Evolutionary conservation across 2,113 vertebrate species (phyloP).

Genomic region (Echinops telfairi): DNA sequence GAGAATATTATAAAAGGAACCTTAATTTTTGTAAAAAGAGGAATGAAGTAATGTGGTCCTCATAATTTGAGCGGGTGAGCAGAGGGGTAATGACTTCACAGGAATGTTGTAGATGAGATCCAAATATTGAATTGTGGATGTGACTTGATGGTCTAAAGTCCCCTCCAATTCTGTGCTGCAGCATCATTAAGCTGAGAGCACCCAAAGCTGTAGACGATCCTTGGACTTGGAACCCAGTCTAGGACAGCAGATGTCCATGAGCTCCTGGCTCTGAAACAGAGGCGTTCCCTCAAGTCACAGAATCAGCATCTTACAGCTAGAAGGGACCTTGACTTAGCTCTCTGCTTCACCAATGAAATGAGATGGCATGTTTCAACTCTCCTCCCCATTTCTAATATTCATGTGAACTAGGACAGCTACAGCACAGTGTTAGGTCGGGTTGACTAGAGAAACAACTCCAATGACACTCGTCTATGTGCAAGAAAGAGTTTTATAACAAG

Average conservation of each 20-base stretch:
- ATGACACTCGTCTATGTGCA: too few species aligned
- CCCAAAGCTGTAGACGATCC: background rate
- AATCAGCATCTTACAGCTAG: background rate
- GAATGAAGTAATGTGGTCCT: background rate
- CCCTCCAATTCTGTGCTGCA: slow-evolving; percentile 19
- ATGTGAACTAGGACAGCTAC: background rate
- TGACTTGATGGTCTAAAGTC: background rate
- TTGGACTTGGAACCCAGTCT: background rate
- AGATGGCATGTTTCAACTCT: background rate
- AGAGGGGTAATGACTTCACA: background rate
- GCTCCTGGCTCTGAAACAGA: background rate
- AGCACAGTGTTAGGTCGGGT: too few species aligned
- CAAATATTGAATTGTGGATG: background rate
- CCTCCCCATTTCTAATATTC: background rate
- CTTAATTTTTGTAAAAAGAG: background rate
- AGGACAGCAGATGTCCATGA: background rate
- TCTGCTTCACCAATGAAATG: background rate
- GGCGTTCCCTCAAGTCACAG: background rate
- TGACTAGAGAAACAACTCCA: too few species aligned
- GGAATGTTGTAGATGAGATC: background rate
- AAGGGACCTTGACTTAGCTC: background rate
- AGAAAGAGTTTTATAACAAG: too few species aligned
- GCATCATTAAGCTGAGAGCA: slow-evolving; percentile 6
- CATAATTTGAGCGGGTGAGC: background rate
- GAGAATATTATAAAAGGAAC: background rate